A percentile compares a stretch with the other conserved stretches of the same genome.
Conservation (phyloP, 2,888 invertebrate genomes). For the Nycteola revayana region DNA sequence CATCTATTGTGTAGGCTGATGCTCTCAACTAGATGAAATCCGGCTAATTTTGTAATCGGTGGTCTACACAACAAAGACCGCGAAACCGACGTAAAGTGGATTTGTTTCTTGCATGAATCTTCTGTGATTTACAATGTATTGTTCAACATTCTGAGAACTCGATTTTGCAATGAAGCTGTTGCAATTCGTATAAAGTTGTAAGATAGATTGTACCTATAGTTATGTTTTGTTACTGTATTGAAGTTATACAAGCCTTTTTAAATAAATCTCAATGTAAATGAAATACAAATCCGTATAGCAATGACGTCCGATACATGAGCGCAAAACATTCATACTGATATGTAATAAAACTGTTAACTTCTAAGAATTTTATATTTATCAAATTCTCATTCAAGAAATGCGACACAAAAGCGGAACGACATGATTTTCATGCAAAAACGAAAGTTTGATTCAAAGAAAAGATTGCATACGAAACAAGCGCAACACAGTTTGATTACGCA, state of each 20-base stretch:
- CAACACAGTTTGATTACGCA: conserved; percentile 19
- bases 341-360: no score
- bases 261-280: no score
- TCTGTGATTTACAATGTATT: conserved; percentile 22
- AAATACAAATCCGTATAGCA: no score
- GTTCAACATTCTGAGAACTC: conserved; percentile 3
- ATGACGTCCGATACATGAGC: no score
- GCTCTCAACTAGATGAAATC: conserved; percentile 33
- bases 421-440: conserved; percentile 4
- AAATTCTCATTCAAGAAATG: conserved; percentile 1
- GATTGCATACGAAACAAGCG: conserved; percentile 15
- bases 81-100: conserved; percentile 16
- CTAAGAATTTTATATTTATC: conserved; percentile 1
- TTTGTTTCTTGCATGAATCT: conserved; percentile 15
- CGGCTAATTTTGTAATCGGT: conserved; percentile 28
- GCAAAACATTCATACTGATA: no score
- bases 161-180: conserved; percentile 4
- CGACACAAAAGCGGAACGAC: no score
- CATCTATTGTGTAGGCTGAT: conserved; percentile 36
- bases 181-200: no score
- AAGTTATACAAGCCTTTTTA: no score
- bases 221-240: no score
- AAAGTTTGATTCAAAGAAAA: conserved; percentile 14
- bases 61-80: conserved; percentile 20
- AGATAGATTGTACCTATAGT: no score